Evolutionary conservation across 1,140 invertebrate species (phyloP).

Genomic region (roundworm (Caenorhabditis elegans)): DNA sequence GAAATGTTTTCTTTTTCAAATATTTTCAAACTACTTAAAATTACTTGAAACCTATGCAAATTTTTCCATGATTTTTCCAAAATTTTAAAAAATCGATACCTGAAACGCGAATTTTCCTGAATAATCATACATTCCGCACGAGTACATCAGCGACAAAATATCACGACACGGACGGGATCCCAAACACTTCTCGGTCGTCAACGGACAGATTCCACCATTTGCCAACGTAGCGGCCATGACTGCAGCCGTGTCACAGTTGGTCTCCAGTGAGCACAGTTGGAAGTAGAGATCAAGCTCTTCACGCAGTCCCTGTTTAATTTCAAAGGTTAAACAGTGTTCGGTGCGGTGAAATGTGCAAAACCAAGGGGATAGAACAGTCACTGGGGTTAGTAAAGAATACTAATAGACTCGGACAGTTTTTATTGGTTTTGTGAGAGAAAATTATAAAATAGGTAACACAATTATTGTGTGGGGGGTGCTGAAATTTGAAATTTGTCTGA

Average conservation of each 20-base stretch:
- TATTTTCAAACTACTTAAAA: no score
- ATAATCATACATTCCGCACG: conserved; percentile 92
- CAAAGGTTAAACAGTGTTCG: no score
- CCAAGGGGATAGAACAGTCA: neutral
- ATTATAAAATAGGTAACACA: no score
- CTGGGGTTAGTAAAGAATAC: no score
- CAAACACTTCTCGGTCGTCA: conserved; percentile 85
- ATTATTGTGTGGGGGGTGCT: no score
- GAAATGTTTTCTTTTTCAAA: neutral
- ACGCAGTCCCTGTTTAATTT: conserved; percentile 71
- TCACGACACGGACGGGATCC: conserved; percentile 68
- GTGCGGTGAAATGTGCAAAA: no score
- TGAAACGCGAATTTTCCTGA: conserved; percentile 97
- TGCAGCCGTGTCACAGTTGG: conserved; percentile 84
- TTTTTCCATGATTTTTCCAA: no score
- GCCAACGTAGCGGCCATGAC: conserved; percentile 92
- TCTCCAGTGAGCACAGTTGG: conserved; percentile 91
- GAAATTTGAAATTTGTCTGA: no score
- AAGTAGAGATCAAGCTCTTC: conserved; percentile 93
- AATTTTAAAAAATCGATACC: no score
- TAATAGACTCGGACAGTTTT: no score
- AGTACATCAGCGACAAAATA: conserved; percentile 82
- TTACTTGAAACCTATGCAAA: no score
- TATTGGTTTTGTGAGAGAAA: no score
- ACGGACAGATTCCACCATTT: conserved; percentile 95